Base-by-base conservation (phyloP, 2,113 vertebrate species). In the Callospermophilus lateralis region DNA sequence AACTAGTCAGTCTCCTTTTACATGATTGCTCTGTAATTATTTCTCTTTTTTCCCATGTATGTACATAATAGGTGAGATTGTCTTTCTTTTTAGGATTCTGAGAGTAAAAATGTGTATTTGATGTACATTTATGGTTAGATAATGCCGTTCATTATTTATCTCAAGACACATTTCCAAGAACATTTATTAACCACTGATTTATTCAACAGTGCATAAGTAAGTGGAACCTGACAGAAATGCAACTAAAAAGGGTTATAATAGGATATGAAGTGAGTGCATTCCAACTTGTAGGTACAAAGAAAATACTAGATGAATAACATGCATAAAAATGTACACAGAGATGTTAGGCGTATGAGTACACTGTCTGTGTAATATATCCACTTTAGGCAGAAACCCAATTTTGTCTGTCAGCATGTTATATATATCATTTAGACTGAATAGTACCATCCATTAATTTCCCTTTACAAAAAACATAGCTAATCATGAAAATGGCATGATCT, bases 161-260 rank as follows among this genome's bases (percentile, higher is more conserved):
- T 76, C 48, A 78, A 78, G 86, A 79, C 45, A 68, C 63, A 93
- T 83, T 97, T 97, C 51, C 74, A 96, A 83, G 42, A 51, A 76
- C 55, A 61, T 93, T 95, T 97, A 95, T 96, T 95, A 96, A 89
- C 17, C 6, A 73, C 65, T 88, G 89, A 86, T 89, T 96, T 96
- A 77, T 88, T 96, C 65, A 89, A 51, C 0, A 48, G 20, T 89
- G 37, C 80, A 70, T 72, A 95, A 73, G 34, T 34, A 74, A 93
- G 53, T 89, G 22, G 37, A 37, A 84, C 79, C 78, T 97, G 86
- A 87, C 55, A 96, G 34, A 95, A 86, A 79, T 84, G 48, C 68
- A 68, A 87, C 74, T 90, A 91, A 91, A 68, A 63, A 32, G 42
- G 55, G 10, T 76, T 94, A 16, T 77, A 83, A 83, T 73, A 73